Conservation (phyloP, 92 coral and sea anemone genomes). For the Muricea muricata region DNA sequence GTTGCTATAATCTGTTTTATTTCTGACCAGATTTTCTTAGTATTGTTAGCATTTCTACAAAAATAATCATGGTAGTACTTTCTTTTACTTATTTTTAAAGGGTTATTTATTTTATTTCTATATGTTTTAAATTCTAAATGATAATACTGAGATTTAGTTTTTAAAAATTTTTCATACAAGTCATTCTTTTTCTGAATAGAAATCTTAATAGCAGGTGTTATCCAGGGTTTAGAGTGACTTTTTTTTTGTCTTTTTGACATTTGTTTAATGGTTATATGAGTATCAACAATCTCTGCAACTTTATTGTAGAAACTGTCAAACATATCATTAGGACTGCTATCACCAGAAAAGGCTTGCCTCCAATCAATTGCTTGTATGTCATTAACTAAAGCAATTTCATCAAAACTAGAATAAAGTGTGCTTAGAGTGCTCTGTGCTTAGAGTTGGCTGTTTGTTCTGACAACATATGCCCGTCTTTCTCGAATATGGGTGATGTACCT, state of each 20-base stretch:
- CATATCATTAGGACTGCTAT: neutral
- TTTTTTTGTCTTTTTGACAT: slow-evolving; percentile 47
- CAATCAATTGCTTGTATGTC: slow-evolving; percentile 46
- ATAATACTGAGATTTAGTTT: neutral
- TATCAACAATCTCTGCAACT: neutral
- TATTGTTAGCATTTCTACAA: neutral
- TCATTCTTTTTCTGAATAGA: slow-evolving; percentile 55
- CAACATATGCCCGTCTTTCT: no score
- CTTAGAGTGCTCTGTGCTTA: no score
- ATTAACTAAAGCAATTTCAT: slow-evolving; percentile 44
- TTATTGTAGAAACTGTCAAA: slow-evolving; percentile 43
- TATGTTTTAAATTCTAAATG: neutral
- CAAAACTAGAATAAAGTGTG: slow-evolving; percentile 56
- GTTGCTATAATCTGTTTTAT: neutral
- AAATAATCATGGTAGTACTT: neutral
- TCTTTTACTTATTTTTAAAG: neutral
- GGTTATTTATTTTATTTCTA: neutral
- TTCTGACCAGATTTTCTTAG: neutral
- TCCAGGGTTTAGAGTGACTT: slow-evolving; percentile 61
- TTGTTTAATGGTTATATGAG: slow-evolving; percentile 38
- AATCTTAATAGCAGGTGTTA: slow-evolving; percentile 45
- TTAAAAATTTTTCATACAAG: neutral
- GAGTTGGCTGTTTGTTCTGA: no score
- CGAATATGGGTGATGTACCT: no score
- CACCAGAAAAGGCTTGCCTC: slow-evolving; percentile 21